Evolutionary conservation across 2,888 invertebrate species (phyloP).

Genomic region (Aporophyla lueneburgensis): DNA sequence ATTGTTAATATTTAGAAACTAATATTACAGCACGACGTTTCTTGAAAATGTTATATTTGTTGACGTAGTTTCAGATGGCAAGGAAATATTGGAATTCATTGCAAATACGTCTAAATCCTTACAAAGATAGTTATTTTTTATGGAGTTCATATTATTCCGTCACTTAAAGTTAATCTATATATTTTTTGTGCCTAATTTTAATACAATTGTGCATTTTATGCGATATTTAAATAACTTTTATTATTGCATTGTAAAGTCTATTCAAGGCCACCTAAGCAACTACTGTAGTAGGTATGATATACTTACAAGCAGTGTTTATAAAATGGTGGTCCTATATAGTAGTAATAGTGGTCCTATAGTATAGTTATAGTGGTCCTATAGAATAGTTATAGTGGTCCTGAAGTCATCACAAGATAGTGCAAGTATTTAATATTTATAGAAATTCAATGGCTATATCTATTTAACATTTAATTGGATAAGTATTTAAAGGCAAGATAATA

Average conservation of each 20-base stretch:
- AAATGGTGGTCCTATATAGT: conserved; percentile 65
- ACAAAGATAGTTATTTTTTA: background rate
- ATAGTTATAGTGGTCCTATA: conserved; percentile 63
- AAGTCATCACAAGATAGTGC: conserved; percentile 64
- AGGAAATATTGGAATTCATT: background rate
- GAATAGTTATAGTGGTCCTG: conserved; percentile 68
- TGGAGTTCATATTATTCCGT: conserved; percentile 61
- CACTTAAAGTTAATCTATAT: conserved; percentile 23
- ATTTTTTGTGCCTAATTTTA: conserved; percentile 35
- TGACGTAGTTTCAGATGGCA: too few species aligned
- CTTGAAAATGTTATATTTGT: background rate
- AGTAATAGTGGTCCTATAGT: conserved; percentile 63
- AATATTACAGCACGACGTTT: background rate
- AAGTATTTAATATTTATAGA: conserved; percentile 35
- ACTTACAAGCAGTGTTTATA: conserved; percentile 55
- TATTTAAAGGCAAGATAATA: conserved; percentile 50
- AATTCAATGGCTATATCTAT: conserved; percentile 29
- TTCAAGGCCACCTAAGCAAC: conserved; percentile 52
- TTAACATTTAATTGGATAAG: conserved; percentile 4
- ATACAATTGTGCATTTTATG: conserved; percentile 72
- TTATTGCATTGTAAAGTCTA: conserved; percentile 55
- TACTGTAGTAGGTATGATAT: conserved; percentile 41
- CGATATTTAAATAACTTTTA: conserved; percentile 54
- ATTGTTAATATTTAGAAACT: background rate
- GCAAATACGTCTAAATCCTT: background rate